phyloP scores from a whole-genome alignment of 2,888 invertebrate genomes.

The Hydrotaea cyrtoneurina region DNA sequence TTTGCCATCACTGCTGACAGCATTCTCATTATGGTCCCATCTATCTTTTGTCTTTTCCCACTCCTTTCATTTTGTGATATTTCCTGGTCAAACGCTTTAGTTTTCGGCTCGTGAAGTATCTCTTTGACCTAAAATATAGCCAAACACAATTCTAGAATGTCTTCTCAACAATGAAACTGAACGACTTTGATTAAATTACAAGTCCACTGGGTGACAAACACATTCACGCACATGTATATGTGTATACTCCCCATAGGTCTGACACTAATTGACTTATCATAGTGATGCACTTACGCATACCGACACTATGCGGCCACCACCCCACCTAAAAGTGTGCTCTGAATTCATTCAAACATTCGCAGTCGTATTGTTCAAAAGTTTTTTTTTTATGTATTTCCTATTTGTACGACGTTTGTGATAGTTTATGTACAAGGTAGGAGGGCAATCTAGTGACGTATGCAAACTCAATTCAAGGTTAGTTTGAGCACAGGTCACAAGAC shows the following conservation, averaged over 20 bases:
- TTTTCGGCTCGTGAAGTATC: no score
- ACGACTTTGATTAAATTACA: background rate
- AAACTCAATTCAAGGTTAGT: no score
- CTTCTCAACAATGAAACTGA: background rate
- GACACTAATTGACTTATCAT: slow-evolving; percentile 30
- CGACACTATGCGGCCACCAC: background rate
- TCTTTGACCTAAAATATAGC: no score
- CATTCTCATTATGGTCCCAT: no score
- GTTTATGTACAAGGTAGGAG: no score
- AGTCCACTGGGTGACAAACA: background rate
- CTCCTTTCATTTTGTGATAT: no score
- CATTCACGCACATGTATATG: background rate
- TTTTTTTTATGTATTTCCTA: background rate
- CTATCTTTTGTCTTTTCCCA: no score
- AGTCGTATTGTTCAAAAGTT: background rate
- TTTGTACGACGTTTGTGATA: background rate
- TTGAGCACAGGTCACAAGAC: no score
- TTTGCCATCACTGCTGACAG: no score
- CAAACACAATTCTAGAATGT: no score
- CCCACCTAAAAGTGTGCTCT: background rate
- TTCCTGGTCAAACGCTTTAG: no score
- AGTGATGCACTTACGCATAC: background rate
- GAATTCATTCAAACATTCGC: background rate
- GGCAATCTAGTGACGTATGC: no score
- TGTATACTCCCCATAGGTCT: background rate